A percentile compares a stretch with the other conserved stretches of the same genome.
Evolutionary conservation across 2,888 invertebrate species (phyloP).

Genomic region (Galeruca laticollis): DNA sequence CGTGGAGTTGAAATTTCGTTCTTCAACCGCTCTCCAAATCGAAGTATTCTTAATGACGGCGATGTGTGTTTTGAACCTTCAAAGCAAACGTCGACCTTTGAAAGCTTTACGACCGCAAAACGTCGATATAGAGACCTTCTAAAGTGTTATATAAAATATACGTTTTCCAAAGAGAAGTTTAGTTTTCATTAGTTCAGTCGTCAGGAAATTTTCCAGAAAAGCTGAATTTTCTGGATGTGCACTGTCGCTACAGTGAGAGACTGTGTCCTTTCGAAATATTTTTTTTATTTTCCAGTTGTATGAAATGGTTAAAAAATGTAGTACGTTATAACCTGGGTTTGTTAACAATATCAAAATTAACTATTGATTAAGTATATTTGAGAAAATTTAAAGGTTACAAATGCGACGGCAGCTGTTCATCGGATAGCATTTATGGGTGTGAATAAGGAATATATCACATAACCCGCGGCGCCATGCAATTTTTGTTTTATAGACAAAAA

Average conservation of each 20-base stretch:
- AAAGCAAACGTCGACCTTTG: conserved; percentile 28
- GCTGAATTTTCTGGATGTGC: neutral
- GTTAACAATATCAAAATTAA: too few relatives aligned
- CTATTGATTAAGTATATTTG: too few relatives aligned
- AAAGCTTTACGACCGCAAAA: conserved; percentile 27
- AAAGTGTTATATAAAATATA: conserved; percentile 36
- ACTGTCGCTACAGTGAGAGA: neutral
- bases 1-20: conserved; percentile 7
- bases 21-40: conserved; percentile 18
- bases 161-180: conserved; percentile 31
- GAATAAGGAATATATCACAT: too few relatives aligned
- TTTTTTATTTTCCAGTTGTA: neutral
- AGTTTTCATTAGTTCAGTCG: conserved; percentile 13
- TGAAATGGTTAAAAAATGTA: neutral
- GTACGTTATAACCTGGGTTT: too few relatives aligned
- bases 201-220: neutral
- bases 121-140: conserved; percentile 28
- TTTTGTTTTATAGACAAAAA: too few relatives aligned
- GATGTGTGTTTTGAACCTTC: conserved; percentile 24
- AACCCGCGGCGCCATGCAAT: too few relatives aligned
- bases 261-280: neutral
- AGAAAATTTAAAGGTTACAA: too few relatives aligned
- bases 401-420: too few relatives aligned
- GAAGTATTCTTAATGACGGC: conserved; percentile 20
- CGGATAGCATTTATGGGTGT: too few relatives aligned